Percentiles rank a stretch among this genome's conserved stretches.
Evolutionary conservation across 2,113 vertebrate species (phyloP).

Genomic region (Nyctereutes procyonoides): DNA sequence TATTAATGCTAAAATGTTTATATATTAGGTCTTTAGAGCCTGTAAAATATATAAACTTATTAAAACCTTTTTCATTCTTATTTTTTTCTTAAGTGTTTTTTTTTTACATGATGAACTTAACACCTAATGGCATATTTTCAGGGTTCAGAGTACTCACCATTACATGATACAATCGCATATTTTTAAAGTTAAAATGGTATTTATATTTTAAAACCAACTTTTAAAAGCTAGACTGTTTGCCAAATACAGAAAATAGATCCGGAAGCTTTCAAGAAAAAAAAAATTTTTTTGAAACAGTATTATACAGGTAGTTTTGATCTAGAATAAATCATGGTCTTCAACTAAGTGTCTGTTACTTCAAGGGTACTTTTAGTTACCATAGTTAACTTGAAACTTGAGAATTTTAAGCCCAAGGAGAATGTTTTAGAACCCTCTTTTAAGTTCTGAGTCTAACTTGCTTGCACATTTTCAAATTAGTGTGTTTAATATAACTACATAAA

Average conservation of each 20-base stretch:
- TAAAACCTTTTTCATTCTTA: conserved; percentile 36
- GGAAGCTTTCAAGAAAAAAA: not conserved
- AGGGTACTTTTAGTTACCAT: not conserved
- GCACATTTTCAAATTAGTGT: conserved; percentile 24
- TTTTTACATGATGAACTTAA: conserved; percentile 13
- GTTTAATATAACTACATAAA: conserved; percentile 31
- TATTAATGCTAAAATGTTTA: not conserved
- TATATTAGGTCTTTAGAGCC: not conserved
- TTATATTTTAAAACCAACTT: conserved; percentile 25
- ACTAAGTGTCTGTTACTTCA: conserved; percentile 14
- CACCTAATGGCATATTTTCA: not conserved
- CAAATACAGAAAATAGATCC: conserved; percentile 23
- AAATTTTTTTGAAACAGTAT: not conserved
- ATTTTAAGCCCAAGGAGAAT: conserved; percentile 19
- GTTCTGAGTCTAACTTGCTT: conserved; percentile 36
- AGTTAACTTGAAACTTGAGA: conserved; percentile 32
- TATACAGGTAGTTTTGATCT: conserved; percentile 21
- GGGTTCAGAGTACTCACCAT: not conserved
- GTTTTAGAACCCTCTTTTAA: conserved; percentile 10
- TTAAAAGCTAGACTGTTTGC: not conserved
- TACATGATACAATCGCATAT: not conserved
- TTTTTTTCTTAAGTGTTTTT: not conserved
- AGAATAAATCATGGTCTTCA: not conserved
- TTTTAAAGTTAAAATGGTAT: conserved; percentile 31
- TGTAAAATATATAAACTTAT: not conserved